Percentiles rank a stretch among this genome's conserved stretches.
These are phyloP conservation scores for Spermophilus dauricus DNA, from an alignment of 2,113 vertebrate genomes.

Conservation along the genomic window DNA sequence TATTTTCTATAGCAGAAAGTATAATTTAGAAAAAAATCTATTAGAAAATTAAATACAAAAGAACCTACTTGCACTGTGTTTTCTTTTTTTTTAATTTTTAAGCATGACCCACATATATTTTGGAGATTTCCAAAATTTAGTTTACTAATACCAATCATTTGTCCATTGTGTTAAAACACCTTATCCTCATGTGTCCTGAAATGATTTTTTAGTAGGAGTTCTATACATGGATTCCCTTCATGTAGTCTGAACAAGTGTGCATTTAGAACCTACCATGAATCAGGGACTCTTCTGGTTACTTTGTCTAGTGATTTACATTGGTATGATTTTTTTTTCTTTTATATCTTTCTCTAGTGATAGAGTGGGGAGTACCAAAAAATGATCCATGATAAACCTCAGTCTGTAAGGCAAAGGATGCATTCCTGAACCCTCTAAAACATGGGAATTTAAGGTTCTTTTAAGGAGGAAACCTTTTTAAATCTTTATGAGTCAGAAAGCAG, in stretches of 20 bases:
- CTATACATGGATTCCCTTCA: background rate
- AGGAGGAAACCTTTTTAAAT: background rate
- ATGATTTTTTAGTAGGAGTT: background rate
- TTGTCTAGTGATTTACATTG: background rate
- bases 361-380: background rate
- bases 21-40: background rate
- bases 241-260: background rate
- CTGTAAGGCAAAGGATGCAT: background rate
- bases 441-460: background rate
- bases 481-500: background rate
- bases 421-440: background rate
- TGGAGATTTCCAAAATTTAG: background rate
- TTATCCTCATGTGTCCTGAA: rapidly evolving
- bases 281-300: rapidly evolving
- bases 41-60: background rate
- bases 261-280: background rate
- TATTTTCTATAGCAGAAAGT: background rate
- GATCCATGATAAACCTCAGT: background rate
- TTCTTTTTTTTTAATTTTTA: background rate
- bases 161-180: background rate
- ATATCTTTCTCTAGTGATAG: background rate
- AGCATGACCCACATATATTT: background rate
- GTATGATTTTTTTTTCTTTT: background rate
- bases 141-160: background rate
- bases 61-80: rapidly evolving